Base-by-base conservation (phyloP, 1,140 invertebrate species). In the Leucophenga varia region DNA sequence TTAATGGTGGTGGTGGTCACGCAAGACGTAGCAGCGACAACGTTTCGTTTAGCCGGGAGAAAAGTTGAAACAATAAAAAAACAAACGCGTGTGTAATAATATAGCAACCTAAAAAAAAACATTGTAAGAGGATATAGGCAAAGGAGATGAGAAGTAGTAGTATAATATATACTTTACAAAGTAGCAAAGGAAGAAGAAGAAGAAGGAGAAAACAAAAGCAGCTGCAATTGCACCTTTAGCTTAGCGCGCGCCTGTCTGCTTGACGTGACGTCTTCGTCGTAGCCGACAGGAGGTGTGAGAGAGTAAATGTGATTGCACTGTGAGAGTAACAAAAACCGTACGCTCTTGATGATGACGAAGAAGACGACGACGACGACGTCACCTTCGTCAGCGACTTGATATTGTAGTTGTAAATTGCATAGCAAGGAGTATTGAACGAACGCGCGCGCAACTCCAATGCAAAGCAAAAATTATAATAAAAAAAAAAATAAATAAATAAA, bases 221-320 rank as follows among this genome's bases (percentile, higher is more conserved):
- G 61, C 61, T 65, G 63, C 63, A 67, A 68, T 67, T 67, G 63
- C 63, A 67, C 63, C 63, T 67, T 67, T 65, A 53, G 52, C n/a
- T n/a, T n/a, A n/a, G n/a, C n/a, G n/a, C 43, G 52, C 47, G 47
- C 32, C 21, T n/a, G n/a, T n/a, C n/a, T n/a, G 2, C 13, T 39
- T 38, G 54, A 25, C 10, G 22, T 25, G 22, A 25, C 10, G 22
- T 25, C n/a, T n/a, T n/a, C n/a, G n/a, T n/a, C n/a, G n/a, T n/a
- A 6, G 22, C 5, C 47, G 40, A 43, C 58, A 64, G 61, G 61
- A 64, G 57, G 40, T 14, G 20, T 10, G 10, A 42, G 20, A 55
- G 55, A 6, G 22, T 25, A 10, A 6, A 10, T 28, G 30, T 40
- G 42, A 46, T 25, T 17, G 32, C 16, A 32, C 9, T 38, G 14